Evolutionary conservation across 2,797 vertebrate species (phyloP).

Genomic region (Phyllotis vaccarum): DNA sequence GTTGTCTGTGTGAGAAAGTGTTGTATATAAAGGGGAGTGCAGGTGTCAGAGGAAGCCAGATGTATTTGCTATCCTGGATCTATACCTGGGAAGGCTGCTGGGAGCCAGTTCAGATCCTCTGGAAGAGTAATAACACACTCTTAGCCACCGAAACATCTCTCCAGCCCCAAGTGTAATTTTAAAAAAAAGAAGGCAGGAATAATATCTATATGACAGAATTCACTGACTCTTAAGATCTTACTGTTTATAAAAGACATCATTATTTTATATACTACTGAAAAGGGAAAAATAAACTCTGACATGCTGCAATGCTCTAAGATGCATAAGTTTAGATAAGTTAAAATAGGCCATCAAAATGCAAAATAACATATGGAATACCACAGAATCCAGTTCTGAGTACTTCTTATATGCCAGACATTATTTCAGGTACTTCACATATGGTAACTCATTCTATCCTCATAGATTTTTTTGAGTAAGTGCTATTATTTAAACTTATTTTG

Average conservation of each 20-base stretch:
- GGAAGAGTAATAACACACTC: background rate
- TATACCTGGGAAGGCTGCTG: background rate
- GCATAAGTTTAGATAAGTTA: slow-evolving; percentile 32
- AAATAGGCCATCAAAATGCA: slow-evolving; percentile 26
- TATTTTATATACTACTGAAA: slow-evolving; percentile 27
- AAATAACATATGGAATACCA: slow-evolving; percentile 2
- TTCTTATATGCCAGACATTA: background rate
- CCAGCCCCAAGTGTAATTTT: background rate
- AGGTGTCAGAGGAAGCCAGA: background rate
- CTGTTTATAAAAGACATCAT: background rate
- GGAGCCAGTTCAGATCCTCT: background rate
- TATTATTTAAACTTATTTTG: slow-evolving; percentile 26
- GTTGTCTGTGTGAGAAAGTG: no score
- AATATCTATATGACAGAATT: background rate
- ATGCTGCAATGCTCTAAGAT: background rate
- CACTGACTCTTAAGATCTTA: background rate
- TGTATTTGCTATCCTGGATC: background rate
- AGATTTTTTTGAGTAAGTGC: background rate
- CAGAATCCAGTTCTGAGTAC: background rate
- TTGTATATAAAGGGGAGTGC: background rate
- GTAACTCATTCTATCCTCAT: slow-evolving; percentile 12
- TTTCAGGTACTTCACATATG: slow-evolving; percentile 10
- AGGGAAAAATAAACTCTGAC: slow-evolving; percentile 20
- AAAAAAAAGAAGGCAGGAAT: background rate
- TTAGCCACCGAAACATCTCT: background rate